Conservation (phyloP, 2,797 vertebrate genomes). For the Buphagus erythrorhynchus region DNA sequence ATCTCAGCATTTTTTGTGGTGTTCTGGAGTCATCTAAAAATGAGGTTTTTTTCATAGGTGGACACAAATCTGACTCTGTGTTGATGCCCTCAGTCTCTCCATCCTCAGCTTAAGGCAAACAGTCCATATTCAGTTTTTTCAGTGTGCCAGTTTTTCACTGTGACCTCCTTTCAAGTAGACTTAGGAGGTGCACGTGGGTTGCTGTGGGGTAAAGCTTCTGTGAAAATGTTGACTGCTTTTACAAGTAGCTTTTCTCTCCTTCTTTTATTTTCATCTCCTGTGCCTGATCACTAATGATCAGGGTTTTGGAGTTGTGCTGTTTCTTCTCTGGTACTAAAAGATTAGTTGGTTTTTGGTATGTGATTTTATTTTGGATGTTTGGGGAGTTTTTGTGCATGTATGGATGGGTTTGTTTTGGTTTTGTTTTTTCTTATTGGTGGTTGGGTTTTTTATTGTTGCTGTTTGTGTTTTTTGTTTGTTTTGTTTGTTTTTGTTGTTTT, state of each 20-base stretch:
- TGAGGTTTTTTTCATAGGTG: neutral
- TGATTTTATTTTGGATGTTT: neutral
- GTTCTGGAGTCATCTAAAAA: neutral
- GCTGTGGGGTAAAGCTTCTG: fast-evolving
- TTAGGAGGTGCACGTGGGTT: fast-evolving
- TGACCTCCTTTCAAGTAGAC: neutral
- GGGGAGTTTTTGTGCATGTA: fast-evolving
- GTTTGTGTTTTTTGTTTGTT: neutral
- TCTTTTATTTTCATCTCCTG: neutral
- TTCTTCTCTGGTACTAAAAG: neutral
- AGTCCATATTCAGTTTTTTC: neutral
- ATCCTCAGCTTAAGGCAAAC: neutral
- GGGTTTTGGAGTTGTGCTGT: neutral
- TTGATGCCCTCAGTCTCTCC: neutral
- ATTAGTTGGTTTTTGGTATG: neutral
- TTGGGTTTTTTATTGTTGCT: neutral
- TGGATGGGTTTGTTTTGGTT: neutral
- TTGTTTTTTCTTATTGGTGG: neutral
- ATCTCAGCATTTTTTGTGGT: neutral
- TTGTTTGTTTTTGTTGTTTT: no score
- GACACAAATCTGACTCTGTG: neutral
- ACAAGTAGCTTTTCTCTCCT: neutral
- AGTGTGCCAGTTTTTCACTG: neutral
- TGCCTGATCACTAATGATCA: neutral
- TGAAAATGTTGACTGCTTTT: neutral